Percentiles rank a stretch among this genome's conserved stretches.
Evolutionary conservation across 2,113 vertebrate species (phyloP).

Genomic region (Cnemophilus loriae): DNA sequence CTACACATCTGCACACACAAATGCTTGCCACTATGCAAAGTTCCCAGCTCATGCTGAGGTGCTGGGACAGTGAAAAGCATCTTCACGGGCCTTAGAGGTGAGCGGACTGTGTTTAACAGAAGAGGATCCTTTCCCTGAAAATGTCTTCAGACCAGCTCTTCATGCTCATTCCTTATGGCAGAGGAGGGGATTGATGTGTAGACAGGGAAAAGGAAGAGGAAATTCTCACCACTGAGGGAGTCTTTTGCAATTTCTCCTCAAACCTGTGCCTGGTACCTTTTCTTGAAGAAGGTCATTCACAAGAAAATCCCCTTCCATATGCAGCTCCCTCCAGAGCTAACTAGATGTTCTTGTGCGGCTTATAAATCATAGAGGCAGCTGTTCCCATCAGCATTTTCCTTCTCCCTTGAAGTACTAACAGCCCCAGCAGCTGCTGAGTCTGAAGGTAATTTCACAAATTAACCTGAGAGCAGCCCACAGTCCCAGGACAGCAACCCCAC

Average conservation of each 20-base stretch:
- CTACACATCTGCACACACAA: neutral
- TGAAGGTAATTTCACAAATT: conserved; percentile 55
- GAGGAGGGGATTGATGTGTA: neutral
- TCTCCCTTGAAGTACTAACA: neutral
- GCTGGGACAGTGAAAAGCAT: neutral
- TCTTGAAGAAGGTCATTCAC: neutral
- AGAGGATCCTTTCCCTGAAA: neutral
- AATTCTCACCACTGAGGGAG: neutral
- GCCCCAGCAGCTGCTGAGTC: conserved; percentile 37
- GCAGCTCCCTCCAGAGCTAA: neutral
- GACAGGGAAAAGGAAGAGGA: neutral
- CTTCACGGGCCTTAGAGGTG: neutral
- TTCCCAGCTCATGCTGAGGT: neutral
- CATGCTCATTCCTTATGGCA: neutral
- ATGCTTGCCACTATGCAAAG: rapidly evolving
- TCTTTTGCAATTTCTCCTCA: neutral
- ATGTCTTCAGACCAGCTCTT: neutral
- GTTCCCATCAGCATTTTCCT: conserved; percentile 53
- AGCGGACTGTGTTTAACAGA: neutral
- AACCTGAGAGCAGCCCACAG: conserved; percentile 21
- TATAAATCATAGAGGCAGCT: conserved; percentile 56
- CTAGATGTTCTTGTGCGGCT: neutral
- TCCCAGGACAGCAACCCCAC: conserved; percentile 21
- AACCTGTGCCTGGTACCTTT: neutral
- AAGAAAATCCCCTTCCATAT: conserved; percentile 36